Evolutionary conservation across 2,797 vertebrate genomes (phyloP), one percentile per base, ranked within the genome.

Genomic region (Neoniphon sammara): DNA sequence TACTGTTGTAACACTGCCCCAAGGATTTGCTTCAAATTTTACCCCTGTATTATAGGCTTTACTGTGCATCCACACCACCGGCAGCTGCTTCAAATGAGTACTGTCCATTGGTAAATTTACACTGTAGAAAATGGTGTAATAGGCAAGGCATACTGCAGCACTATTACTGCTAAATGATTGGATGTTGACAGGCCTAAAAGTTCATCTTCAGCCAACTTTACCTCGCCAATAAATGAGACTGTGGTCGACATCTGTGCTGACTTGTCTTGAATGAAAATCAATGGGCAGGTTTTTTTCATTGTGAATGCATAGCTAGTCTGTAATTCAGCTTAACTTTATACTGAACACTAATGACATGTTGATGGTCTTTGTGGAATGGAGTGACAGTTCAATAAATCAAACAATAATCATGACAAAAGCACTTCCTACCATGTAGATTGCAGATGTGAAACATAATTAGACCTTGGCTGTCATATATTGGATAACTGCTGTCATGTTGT

Each of bases 51-150:
- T 60, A 25, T 5, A 17, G 53, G 36, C 36, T 39, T 39, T 39
- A 39, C 36, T 17, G 54, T 52, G 10, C 5, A 9, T 39, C 66
- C 7, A 27, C 12, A 67, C 27, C 0, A 0, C 2, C 66, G 49
- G 57, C 47, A 63, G 31, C 53, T 65, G 55, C 52, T 23, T 56
- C 36, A 52, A 20, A 61, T 60, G 0, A 60, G 36, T 10, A 62
- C 21, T 66, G 11, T 44, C 12, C 50, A 15, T n/a, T 27, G 62
- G 20, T 5, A 39, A 39, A 34, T 73, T 25, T 50, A 2, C 50
- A 36, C 14, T 18, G 49, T 7, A 44, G 27, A 58, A 15, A 20
- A 27, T 27, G 11, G 8, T n/a, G 49, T 50, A 59, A 77, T 39
- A 8, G n/a, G 12, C 31, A 0, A 34, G 17, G 46, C 47, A 39